Conservation (phyloP, 2,797 vertebrate species). For the Telmatherina bonti region DNA sequence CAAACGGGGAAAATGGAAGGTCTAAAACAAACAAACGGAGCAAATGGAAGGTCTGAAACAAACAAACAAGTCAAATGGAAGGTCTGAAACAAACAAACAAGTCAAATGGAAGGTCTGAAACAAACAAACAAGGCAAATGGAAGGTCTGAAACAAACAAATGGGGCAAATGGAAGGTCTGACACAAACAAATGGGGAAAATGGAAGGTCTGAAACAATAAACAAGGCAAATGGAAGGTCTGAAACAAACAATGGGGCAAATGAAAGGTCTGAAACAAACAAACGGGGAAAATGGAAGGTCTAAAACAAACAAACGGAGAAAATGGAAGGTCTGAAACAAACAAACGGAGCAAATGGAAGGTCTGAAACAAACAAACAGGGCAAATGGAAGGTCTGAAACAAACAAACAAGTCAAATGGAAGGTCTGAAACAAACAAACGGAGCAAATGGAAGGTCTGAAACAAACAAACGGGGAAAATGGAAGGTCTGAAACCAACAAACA, state of each 20-base stretch:
- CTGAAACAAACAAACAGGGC: constrained; percentile 73
- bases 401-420: constrained; percentile 84
- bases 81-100: constrained; percentile 80
- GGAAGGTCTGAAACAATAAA: constrained; percentile 89
- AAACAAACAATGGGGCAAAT: constrained; percentile 5
- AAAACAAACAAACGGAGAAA: constrained; percentile 14
- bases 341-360: constrained; percentile 90
- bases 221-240: constrained; percentile 95
- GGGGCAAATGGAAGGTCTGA: constrained; percentile 94
- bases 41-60: constrained; percentile 90
- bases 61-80: constrained; percentile 84
- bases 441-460: constrained; percentile 91
- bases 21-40: constrained; percentile 78
- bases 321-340: constrained; percentile 87
- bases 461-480: too few relatives aligned
- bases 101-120: too few relatives aligned
- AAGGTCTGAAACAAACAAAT: constrained; percentile 85
- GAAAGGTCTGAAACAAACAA: constrained; percentile 86
- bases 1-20: constrained; percentile 88
- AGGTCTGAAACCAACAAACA: too few relatives aligned
- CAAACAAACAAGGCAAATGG: constrained; percentile 94
- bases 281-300: constrained; percentile 94
- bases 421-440: constrained; percentile 81
- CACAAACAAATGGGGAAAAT: constrained; percentile 11
- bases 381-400: constrained; percentile 89